Conservation (phyloP, 1,140 invertebrate genomes). For the Ips typographus region DNA sequence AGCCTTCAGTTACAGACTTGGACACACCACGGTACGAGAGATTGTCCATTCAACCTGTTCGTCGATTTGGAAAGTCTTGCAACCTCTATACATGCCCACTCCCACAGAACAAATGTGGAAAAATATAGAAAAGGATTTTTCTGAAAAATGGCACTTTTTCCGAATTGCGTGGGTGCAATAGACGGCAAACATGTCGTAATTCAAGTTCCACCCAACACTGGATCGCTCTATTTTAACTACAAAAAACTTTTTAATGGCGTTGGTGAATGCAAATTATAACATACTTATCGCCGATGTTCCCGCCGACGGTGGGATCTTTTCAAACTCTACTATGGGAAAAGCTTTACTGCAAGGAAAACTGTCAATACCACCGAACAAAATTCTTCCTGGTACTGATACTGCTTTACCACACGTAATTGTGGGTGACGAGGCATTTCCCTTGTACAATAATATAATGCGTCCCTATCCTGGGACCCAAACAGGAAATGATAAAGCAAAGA, state of each 20-base stretch:
- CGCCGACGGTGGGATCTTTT: slow-evolving; percentile 50
- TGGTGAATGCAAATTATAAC: slow-evolving; percentile 54
- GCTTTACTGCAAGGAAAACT: slow-evolving; percentile 4
- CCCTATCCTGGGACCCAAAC: slow-evolving; percentile 23
- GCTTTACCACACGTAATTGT: slow-evolving; percentile 41
- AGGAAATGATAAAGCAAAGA: slow-evolving; percentile 39
- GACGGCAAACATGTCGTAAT: slow-evolving; percentile 54
- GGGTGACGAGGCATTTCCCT: slow-evolving; percentile 37
- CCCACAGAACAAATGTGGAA: slow-evolving; percentile 21
- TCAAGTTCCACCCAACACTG: slow-evolving; percentile 46
- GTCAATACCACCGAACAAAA: slow-evolving; percentile 21
- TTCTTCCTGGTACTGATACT: slow-evolving; percentile 19
- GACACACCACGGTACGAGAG: slow-evolving; percentile 31
- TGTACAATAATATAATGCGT: slow-evolving; percentile 26
- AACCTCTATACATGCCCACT: slow-evolving; percentile 24
- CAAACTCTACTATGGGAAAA: slow-evolving; percentile 21
- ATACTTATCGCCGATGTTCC: slow-evolving; percentile 51
- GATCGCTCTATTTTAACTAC: slow-evolving; percentile 53
- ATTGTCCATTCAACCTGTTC: slow-evolving; percentile 31
- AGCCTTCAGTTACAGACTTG: slow-evolving; percentile 29
- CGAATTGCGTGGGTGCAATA: slow-evolving; percentile 53
- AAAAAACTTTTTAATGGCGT: slow-evolving; percentile 54
- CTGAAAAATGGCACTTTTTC: slow-evolving; percentile 39
- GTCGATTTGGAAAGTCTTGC: slow-evolving; percentile 26
- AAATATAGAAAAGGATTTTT: slow-evolving; percentile 42